Evolutionary conservation across 2,113 vertebrate species (phyloP).

Genomic region (Machaerirhynchus nigripectus): DNA sequence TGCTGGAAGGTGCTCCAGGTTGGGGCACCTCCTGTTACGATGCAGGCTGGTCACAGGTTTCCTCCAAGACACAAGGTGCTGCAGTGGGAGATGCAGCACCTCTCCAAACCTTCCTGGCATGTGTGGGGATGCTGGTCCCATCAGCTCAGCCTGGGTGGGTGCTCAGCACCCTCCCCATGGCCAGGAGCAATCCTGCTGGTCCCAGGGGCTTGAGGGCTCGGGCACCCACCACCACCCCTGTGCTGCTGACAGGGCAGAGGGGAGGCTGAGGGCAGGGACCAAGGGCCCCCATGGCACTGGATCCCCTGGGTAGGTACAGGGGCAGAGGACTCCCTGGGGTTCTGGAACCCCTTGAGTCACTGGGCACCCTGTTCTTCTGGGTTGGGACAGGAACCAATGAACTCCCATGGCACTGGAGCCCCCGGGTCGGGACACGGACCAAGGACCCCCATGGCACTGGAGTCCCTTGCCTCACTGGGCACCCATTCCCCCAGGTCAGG

Average conservation of each 20-base stretch:
- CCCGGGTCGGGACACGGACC: background rate
- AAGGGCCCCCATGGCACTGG: background rate
- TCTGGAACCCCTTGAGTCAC: background rate
- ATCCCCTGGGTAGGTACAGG: background rate
- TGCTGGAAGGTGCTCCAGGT: background rate
- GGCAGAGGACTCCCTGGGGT: background rate
- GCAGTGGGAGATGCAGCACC: background rate
- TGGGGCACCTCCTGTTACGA: background rate
- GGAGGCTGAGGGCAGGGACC: fast-evolving
- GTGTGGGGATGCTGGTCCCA: fast-evolving
- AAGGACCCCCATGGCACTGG: background rate
- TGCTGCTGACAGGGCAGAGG: background rate
- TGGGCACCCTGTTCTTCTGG: background rate
- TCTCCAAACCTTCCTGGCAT: background rate
- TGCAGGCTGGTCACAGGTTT: fast-evolving
- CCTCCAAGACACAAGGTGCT: background rate
- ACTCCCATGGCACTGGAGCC: background rate
- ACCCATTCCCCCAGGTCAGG: background rate
- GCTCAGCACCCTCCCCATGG: background rate
- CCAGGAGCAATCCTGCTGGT: background rate
- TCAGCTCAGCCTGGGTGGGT: background rate
- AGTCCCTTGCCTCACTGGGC: background rate
- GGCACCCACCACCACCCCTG: fast-evolving
- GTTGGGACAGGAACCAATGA: background rate
- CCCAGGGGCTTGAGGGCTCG: background rate